phyloP scores from a whole-genome alignment of 2,113 vertebrate genomes.

The Progne subis region DNA sequence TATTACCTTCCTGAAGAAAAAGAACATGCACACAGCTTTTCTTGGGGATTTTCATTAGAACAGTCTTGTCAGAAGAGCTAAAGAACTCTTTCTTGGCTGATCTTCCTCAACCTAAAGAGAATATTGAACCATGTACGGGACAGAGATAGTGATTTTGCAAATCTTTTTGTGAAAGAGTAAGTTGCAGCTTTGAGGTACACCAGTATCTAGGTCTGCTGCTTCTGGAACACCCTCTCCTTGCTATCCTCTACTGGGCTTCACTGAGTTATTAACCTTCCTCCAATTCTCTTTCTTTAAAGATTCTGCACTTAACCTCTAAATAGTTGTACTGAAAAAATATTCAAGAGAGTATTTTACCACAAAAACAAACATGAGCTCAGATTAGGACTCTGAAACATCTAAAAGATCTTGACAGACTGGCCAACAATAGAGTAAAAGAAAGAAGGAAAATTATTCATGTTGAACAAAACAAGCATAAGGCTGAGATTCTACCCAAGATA shows the following conservation, averaged over 20 bases:
- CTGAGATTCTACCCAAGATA: neutral
- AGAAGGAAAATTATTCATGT: neutral
- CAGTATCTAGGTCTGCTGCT: neutral
- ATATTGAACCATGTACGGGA: neutral
- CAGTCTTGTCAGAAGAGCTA: neutral
- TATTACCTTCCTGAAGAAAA: neutral
- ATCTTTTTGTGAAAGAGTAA: neutral
- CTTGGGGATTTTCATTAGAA: neutral
- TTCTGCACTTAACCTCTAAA: neutral
- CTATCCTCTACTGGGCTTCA: neutral
- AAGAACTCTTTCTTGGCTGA: neutral
- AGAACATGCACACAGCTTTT: neutral
- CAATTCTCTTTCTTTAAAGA: neutral
- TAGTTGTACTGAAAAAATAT: neutral
- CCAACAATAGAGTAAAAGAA: neutral
- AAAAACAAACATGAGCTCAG: neutral
- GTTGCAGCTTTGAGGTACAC: neutral
- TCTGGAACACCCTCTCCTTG: neutral
- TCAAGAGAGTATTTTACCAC: neutral
- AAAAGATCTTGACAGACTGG: neutral
- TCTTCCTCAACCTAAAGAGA: neutral
- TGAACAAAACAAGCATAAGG: neutral
- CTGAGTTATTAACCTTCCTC: neutral
- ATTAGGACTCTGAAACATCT: neutral
- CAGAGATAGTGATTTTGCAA: neutral